Percentiles rank a stretch among this genome's conserved stretches.
These are phyloP conservation scores for Liodrosophila aerea DNA, from an alignment of 2,888 invertebrate genomes.

Conservation along the genomic window DNA sequence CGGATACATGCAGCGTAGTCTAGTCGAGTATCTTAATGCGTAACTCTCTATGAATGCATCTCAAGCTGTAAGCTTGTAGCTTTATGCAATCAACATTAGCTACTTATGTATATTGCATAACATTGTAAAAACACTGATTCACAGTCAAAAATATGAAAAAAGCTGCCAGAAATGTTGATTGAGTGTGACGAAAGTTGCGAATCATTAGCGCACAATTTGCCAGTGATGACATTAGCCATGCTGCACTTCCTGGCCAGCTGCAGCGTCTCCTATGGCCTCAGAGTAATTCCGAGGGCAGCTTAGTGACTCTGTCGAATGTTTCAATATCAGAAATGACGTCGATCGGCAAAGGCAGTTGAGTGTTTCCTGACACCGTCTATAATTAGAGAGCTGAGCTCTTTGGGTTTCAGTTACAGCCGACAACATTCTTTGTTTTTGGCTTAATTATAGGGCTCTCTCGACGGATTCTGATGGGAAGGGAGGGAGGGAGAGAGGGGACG, in stretches of 20 bases:
- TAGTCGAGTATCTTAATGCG: too few relatives aligned
- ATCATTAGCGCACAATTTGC: conserved; percentile 27
- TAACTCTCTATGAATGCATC: too few relatives aligned
- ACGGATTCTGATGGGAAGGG: background rate
- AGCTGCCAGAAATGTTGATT: conserved; percentile 1
- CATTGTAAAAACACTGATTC: background rate
- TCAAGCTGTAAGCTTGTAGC: too few relatives aligned
- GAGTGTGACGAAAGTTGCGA: conserved; percentile 13
- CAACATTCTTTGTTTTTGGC: too few relatives aligned
- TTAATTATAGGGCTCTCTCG: conserved; percentile 55
- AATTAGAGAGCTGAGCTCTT: conserved; percentile 27
- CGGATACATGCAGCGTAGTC: too few relatives aligned
- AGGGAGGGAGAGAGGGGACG: too few relatives aligned
- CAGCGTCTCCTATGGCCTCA: conserved; percentile 20
- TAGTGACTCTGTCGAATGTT: too few relatives aligned
- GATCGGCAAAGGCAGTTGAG: conserved; percentile 42
- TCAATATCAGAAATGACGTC: conserved; percentile 1
- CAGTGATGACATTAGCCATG: conserved; percentile 9
- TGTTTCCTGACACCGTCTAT: conserved; percentile 21
- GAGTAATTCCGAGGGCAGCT: background rate
- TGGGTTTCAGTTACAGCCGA: conserved; percentile 26
- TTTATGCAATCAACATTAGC: too few relatives aligned
- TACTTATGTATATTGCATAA: conserved; percentile 1
- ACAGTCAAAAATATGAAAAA: conserved; percentile 21
- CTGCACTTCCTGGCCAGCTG: conserved; percentile 35